phyloP scores from a whole-genome alignment of 1,140 invertebrate species.

The Bombus soroeensis region DNA sequence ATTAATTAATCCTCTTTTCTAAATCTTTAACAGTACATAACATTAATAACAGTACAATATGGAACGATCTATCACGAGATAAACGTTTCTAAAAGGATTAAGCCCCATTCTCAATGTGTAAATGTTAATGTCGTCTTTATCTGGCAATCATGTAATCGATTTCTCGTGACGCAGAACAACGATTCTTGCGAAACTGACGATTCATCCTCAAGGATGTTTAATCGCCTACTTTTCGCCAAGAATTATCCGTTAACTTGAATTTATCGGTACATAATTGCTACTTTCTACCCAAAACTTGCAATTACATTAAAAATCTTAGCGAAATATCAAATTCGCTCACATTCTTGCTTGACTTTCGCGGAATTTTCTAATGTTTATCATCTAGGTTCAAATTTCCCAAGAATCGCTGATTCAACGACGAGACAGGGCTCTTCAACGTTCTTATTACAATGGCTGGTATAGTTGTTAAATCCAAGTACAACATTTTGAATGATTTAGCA shows the following conservation, averaged over 20 bases:
- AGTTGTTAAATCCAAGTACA: not conserved
- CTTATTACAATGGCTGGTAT: not conserved
- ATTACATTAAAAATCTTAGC: not conserved
- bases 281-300: not conserved
- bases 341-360: too few relatives aligned
- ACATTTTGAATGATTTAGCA: constrained; percentile 16
- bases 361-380: not conserved
- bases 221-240: constrained; percentile 40
- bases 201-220: constrained; percentile 26
- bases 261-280: not conserved
- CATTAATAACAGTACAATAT: too few relatives aligned
- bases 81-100: not conserved
- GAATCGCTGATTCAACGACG: not conserved
- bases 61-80: not conserved
- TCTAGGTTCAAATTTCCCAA: not conserved
- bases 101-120: not conserved
- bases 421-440: too few relatives aligned
- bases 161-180: constrained; percentile 15
- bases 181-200: constrained; percentile 44
- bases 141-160: constrained; percentile 34
- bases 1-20: too few relatives aligned
- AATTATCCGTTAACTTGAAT: constrained; percentile 49
- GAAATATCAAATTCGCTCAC: not conserved
- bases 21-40: too few relatives aligned
- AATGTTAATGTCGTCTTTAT: not conserved